Evolutionary conservation across 2,113 vertebrate genomes (phyloP).

Genomic region (Nycticryphes semicollaris): DNA sequence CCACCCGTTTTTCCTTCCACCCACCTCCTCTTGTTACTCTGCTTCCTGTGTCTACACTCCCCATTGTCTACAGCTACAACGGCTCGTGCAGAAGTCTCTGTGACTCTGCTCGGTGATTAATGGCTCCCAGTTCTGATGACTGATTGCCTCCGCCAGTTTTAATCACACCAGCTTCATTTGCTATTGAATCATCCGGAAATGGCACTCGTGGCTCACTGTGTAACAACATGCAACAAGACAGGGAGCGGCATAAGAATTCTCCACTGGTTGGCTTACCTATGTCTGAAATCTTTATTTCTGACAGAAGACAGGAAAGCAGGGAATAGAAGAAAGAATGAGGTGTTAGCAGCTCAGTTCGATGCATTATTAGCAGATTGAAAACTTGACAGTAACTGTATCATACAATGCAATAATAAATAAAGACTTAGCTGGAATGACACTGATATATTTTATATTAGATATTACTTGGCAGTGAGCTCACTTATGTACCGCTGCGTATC

Average conservation of each 20-base stretch:
- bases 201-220: conserved; percentile 67
- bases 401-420: conserved; percentile 75
- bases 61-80: neutral
- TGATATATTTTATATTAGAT: conserved; percentile 70
- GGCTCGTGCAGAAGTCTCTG: neutral
- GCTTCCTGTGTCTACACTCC: neutral
- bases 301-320: conserved; percentile 85
- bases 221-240: conserved; percentile 73
- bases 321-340: conserved; percentile 80
- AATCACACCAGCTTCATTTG: conserved; percentile 49
- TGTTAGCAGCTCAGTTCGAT: conserved; percentile 78
- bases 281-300: conserved; percentile 99
- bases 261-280: conserved; percentile 92
- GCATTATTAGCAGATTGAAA: conserved; percentile 79
- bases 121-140: conserved; percentile 36
- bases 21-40: neutral
- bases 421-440: conserved; percentile 72
- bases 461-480: conserved; percentile 68
- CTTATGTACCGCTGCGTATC: conserved; percentile 32
- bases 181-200: conserved; percentile 53
- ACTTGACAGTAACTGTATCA: conserved; percentile 75
- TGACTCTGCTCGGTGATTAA: conserved; percentile 29
- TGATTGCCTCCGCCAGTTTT: conserved; percentile 52
- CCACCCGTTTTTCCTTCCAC: neutral
- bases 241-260: conserved; percentile 68